These are phyloP conservation scores for Bombus affinis DNA, from an alignment of 1,140 invertebrate genomes.

Conservation along the genomic window DNA sequence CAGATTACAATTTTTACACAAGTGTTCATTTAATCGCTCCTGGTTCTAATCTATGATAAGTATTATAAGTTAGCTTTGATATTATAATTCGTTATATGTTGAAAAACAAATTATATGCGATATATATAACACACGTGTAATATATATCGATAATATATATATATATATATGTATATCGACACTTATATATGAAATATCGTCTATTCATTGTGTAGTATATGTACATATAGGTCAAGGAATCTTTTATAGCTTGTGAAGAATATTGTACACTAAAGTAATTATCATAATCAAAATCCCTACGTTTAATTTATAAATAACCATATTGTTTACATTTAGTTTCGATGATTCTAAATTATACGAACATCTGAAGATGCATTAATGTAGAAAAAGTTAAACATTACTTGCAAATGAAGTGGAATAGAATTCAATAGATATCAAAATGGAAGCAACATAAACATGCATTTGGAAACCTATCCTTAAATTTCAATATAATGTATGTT, in stretches of 20 bases:
- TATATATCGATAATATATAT: constrained; percentile 13
- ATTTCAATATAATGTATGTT: neutral
- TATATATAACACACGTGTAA: neutral
- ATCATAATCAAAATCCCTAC: neutral
- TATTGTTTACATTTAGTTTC: neutral
- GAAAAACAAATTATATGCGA: constrained; percentile 19
- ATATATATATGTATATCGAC: neutral
- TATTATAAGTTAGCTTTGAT: constrained; percentile 20
- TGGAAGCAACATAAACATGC: neutral
- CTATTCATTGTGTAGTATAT: neutral
- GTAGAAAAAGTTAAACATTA: no score
- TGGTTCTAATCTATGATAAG: constrained; percentile 16
- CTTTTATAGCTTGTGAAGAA: neutral
- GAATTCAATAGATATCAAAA: neutral
- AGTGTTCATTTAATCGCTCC: constrained; percentile 18
- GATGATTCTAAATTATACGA: neutral
- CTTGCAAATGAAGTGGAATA: neutral
- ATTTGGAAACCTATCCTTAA: neutral
- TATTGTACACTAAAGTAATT: neutral
- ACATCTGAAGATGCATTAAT: neutral
- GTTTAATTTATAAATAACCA: neutral
- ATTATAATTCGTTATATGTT: constrained; percentile 32
- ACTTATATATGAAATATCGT: constrained; percentile 4
- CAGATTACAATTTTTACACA: constrained; percentile 26
- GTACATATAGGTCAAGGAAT: neutral